Conservation (phyloP, 1,140 invertebrate genomes). For the Conus betulinus region DNA sequence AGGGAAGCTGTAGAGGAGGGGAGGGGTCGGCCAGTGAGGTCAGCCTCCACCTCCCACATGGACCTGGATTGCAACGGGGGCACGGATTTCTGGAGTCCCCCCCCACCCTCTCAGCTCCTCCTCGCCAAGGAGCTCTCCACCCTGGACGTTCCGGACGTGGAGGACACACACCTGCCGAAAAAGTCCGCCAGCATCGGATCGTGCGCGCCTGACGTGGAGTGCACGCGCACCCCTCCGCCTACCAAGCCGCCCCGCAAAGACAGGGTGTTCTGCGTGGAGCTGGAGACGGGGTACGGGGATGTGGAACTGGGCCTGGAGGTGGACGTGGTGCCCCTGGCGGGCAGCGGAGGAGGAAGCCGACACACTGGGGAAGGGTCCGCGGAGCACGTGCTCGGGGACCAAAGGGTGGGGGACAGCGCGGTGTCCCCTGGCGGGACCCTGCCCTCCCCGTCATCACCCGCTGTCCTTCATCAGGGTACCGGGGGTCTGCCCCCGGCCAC, state of each 20-base stretch:
- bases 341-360: conserved; percentile 15
- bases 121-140: conserved; percentile 9
- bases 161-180: no score
- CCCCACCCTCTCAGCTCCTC: not conserved
- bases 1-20: not conserved
- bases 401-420: not conserved
- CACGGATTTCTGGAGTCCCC: not conserved
- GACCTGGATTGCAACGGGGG: conserved; percentile 21
- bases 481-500: not conserved
- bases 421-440: not conserved
- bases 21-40: conserved; percentile 20
- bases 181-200: no score
- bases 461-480: not conserved
- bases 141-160: no score
- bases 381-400: not conserved
- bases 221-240: conserved; percentile 49
- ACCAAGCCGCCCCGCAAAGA: conserved; percentile 62
- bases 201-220: not conserved
- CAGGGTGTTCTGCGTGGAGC: conserved; percentile 57
- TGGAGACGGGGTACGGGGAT: conserved; percentile 34
- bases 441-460: not conserved
- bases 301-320: conserved; percentile 56
- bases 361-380: not conserved
- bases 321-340: conserved; percentile 39
- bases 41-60: conserved; percentile 45